These are phyloP conservation scores for Neosilurus hyrtlii DNA, from an alignment of 2,797 vertebrate genomes.

Conservation along the genomic window DNA sequence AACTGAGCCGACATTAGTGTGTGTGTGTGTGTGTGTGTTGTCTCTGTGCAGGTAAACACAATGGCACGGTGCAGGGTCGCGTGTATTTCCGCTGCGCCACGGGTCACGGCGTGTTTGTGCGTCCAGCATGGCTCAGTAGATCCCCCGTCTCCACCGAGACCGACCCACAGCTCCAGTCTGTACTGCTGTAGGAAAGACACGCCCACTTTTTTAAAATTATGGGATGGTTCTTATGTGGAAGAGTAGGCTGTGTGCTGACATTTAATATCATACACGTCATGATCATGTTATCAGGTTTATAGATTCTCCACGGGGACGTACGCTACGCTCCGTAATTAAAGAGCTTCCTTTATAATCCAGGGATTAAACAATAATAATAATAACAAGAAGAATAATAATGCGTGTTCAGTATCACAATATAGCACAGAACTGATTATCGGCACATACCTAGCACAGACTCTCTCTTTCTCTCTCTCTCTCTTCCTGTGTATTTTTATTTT, in stretches of 20 bases:
- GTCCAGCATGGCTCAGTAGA: constrained; percentile 78
- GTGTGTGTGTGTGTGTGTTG: constrained; percentile 20
- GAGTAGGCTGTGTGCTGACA: neutral
- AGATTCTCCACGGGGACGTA: neutral
- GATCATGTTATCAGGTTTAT: neutral
- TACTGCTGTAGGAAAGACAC: constrained; percentile 64
- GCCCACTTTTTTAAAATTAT: neutral
- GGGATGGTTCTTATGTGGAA: neutral
- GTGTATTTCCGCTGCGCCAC: constrained; percentile 82
- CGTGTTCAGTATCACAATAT: constrained; percentile 1
- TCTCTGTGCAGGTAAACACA: constrained; percentile 73
- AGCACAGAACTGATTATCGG: neutral
- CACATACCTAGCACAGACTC: constrained; percentile 7
- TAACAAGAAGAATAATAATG: neutral
- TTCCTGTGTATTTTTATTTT: constrained; percentile 58
- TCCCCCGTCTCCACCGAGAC: constrained; percentile 67
- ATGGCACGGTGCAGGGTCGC: constrained; percentile 82
- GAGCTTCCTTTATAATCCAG: constrained; percentile 5
- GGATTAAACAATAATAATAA: neutral
- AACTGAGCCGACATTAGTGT: neutral
- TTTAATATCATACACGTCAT: neutral
- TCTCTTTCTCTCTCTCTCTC: constrained; percentile 34
- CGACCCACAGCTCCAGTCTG: constrained; percentile 63
- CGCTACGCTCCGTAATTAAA: neutral
- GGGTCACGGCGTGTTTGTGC: constrained; percentile 79